Base-by-base conservation (phyloP, 2,888 invertebrate genomes). In the Drosophila nigricruria region DNA sequence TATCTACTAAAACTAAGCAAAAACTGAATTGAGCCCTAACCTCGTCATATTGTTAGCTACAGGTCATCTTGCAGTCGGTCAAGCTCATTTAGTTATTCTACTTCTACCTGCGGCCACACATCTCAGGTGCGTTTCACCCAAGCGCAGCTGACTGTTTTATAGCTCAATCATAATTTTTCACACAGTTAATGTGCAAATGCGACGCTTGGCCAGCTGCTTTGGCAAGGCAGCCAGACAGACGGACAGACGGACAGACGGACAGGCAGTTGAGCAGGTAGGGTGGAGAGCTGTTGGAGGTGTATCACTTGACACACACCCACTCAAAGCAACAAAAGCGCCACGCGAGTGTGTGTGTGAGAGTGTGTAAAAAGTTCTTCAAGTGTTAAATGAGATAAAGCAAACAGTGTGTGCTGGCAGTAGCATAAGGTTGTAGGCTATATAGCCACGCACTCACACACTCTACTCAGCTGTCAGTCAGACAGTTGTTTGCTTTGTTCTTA, bases 151-250 rank as follows among this genome's bases (percentile, higher is more conserved):
- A 86, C 90, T 90, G 89, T 88, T 86, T 86, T 90, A 86, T 90
- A 73, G 89, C 86, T 90, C 90, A 90, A 86, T 86, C 86, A 86
- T 86, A 86, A 86, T 86, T 86, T 90, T 90, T 86, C 90, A 86
- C 82, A 87, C 88, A 84, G 88, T 89, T 86, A 89, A 89, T 90
- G 86, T 89, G 90, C 84, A 89, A 89, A 87, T 89, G 75, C 66
- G 77, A 56, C 59, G 70, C 75, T 59, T 68, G 68, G 77, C 59
- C 69, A 60, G 70, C 60, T 4, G 59, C 56, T 50, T 34, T 32
- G 57, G 47, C 36, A 40, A 40, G 40, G 2, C 53, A 60, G 68
- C 54, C 52, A 56, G 36, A 43, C 36, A 57, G 52, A 0, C 25
- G 23, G 52, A 6, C 53, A 40, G 40, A n/a, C 25, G 50, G 27